These are phyloP conservation scores for Hypomecis punctinalis DNA, from an alignment of 2,888 invertebrate genomes.

Conservation along the genomic window DNA sequence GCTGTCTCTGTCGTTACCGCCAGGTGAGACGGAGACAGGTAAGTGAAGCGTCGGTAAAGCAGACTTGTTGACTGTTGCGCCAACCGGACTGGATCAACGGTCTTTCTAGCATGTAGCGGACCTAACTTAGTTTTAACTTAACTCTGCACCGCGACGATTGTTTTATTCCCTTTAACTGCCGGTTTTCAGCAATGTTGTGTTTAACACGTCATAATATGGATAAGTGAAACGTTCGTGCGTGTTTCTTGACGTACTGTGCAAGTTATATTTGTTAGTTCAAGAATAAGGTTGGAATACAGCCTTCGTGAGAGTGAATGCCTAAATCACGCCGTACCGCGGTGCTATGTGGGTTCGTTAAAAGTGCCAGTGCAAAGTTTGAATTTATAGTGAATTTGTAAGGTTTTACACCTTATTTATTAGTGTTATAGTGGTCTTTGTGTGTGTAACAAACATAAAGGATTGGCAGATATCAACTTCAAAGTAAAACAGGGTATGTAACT, in stretches of 20 bases:
- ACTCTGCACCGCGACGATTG: conserved; percentile 72
- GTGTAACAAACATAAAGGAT: conserved; percentile 69
- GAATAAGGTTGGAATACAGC: conserved; percentile 61
- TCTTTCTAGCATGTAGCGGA: conserved; percentile 78
- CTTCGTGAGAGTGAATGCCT: conserved; percentile 75
- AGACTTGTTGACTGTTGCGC: conserved; percentile 68
- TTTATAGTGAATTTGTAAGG: conserved; percentile 70
- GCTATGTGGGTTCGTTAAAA: conserved; percentile 77
- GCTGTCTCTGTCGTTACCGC: conserved; percentile 54
- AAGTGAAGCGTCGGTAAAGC: conserved; percentile 71
- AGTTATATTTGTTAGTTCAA: conserved; percentile 52
- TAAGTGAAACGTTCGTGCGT: conserved; percentile 59
- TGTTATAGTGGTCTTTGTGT: conserved; percentile 64
- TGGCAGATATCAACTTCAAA: conserved; percentile 63
- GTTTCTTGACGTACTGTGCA: conserved; percentile 60
- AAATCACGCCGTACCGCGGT: conserved; percentile 77
- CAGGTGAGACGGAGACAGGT: conserved; percentile 56
- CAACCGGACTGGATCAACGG: conserved; percentile 84
- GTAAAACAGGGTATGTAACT: conserved; percentile 73
- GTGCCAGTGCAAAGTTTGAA: conserved; percentile 80
- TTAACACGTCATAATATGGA: conserved; percentile 66
- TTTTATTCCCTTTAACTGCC: conserved; percentile 65
- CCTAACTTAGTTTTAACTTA: conserved; percentile 82
- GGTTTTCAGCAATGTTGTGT: conserved; percentile 70
- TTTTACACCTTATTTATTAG: conserved; percentile 60